Base-by-base conservation (phyloP, 2,888 invertebrate species). In the Mystacides longicornis region DNA sequence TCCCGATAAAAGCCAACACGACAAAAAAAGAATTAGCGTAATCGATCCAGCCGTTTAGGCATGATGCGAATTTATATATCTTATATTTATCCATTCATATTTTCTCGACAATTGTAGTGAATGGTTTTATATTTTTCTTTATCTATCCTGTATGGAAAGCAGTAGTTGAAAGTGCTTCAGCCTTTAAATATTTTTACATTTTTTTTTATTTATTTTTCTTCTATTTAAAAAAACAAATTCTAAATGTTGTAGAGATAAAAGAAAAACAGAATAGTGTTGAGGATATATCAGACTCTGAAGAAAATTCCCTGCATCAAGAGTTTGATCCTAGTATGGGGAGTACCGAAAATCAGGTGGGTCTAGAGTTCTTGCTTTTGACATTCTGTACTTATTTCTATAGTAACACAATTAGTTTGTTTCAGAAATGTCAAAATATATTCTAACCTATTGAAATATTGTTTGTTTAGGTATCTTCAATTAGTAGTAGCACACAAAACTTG, bases 221-320 rank as follows among this genome's bases (percentile, higher is more conserved):
- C 9, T 46, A 19, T 46, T 46, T 46, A 43, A 43, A 43, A 5
- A 7, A n/a, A n/a, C n/a, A n/a, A n/a, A n/a, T n/a, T n/a, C n/a
- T n/a, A n/a, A 7, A 5, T 5, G 7, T 37, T 37, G 16, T 37
- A 37, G 37, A 37, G 16, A 14, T 16, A 7, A 77, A 73, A 64
- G 74, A 74, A 45, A 78, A 74, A 65, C 68, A 69, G 57, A 69
- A 75, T 53, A 80, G 74, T 61, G 78, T 80, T 65, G 81, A 83
- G 22, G 83, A 80, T 62, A 63, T 79, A 31, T 86, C 86, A 49
- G 87, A 87, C 67, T 84, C 85, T 0, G 77, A 77, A 65, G 77
- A 77, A 59, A 77, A 73, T 63, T 77, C 76, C 4, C 71, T 69
- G 11, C 65, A 69, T 0, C 76, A 75, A 60, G 77, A 77, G 62